Conservation (phyloP, 2,888 invertebrate genomes). For the Drosophila flavopinicola region DNA sequence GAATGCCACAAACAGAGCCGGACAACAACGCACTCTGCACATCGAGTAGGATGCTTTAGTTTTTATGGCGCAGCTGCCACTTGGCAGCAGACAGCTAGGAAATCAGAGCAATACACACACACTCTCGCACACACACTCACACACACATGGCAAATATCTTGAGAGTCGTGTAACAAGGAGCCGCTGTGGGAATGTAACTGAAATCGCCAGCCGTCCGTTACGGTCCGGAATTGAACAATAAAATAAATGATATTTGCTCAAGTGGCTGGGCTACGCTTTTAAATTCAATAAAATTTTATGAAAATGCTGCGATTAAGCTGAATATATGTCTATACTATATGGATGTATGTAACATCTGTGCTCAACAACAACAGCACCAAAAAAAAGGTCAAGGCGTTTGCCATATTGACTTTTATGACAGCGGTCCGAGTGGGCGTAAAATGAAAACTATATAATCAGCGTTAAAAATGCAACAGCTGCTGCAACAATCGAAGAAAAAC, state of each 20-base stretch:
- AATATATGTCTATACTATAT: constrained; percentile 28
- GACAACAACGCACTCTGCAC: constrained; percentile 37
- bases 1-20: constrained; percentile 75
- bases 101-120: constrained; percentile 63
- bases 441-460: constrained; percentile 74
- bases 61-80: constrained; percentile 77
- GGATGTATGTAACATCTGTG: constrained; percentile 36
- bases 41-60: constrained; percentile 54
- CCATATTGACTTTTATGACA: constrained; percentile 76
- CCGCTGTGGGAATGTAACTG: constrained; percentile 50
- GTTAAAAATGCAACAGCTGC: constrained; percentile 71
- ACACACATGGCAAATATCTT: constrained; percentile 32
- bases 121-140: constrained; percentile 8
- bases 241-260: constrained; percentile 79
- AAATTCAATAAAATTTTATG: constrained; percentile 81
- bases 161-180: constrained; percentile 46
- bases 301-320: constrained; percentile 76
- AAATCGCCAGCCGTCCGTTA: constrained; percentile 60
- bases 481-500: constrained; percentile 59
- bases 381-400: constrained; percentile 72
- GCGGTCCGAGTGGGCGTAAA: constrained; percentile 48
- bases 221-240: constrained; percentile 77
- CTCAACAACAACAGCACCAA: constrained; percentile 42
- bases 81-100: constrained; percentile 68
- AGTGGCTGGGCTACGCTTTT: constrained; percentile 69